Conservation (phyloP, 2,888 invertebrate genomes). For the Mermis nigrescens region DNA sequence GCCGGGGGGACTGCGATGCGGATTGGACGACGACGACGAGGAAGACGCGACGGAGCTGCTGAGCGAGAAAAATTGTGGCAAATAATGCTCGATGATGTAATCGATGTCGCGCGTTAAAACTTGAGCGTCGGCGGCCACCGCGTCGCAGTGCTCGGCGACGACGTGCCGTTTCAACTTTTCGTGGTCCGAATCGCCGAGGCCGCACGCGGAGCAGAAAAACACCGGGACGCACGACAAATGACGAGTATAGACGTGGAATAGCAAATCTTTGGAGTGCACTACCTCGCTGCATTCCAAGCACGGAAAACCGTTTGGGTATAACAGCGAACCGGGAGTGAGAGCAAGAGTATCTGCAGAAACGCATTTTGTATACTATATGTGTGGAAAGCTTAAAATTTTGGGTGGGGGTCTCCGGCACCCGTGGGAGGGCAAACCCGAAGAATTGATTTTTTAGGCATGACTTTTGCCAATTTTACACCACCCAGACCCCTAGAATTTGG, state of each 20-base stretch:
- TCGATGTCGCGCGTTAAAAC: conserved; percentile 3
- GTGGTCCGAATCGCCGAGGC: conserved; percentile 10
- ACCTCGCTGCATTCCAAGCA: conserved; percentile 19
- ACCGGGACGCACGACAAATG: conserved; percentile 12
- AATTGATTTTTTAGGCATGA: neutral
- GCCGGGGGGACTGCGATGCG: too few species aligned
- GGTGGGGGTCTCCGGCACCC: too few species aligned
- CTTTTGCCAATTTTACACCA: neutral
- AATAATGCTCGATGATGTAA: neutral
- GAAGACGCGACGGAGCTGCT: too few species aligned
- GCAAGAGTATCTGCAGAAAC: too few species aligned
- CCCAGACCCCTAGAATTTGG: too few species aligned
- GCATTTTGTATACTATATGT: too few species aligned
- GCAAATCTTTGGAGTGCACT: conserved; percentile 12
- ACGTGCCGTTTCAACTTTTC: conserved; percentile 14
- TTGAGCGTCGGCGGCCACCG: conserved; percentile 7
- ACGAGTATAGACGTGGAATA: conserved; percentile 13
- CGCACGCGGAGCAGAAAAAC: conserved; percentile 15
- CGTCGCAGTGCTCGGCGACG: conserved; percentile 13
- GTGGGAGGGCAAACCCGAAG: too few species aligned
- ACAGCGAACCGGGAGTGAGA: too few species aligned
- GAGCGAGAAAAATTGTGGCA: conserved; percentile 3
- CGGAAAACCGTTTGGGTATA: neutral
- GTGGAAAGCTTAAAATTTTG: too few species aligned
- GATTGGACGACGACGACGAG: too few species aligned